Percentiles rank a stretch among this genome's conserved stretches.
These are phyloP conservation scores for Temnothorax unifasciatus DNA, from an alignment of 2,888 invertebrate species.

Conservation along the genomic window DNA sequence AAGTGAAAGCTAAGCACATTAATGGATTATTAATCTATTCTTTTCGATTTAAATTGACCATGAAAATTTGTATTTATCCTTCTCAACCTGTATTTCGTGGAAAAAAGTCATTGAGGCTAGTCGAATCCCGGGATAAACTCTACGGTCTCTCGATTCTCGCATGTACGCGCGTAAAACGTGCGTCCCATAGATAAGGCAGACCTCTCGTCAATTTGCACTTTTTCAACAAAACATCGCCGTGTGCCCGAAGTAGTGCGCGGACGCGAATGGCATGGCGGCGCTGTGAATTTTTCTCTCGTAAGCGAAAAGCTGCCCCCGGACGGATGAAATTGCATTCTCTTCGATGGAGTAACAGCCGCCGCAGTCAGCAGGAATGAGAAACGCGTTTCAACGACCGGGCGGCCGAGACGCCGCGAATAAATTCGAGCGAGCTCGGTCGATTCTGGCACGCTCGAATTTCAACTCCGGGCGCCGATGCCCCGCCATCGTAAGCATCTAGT, in stretches of 20 bases:
- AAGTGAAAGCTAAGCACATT: not conserved
- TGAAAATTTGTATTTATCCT: not conserved
- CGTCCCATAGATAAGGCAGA: conserved; percentile 39
- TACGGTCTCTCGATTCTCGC: not conserved
- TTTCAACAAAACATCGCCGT: conserved; percentile 54
- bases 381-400: conserved; percentile 45
- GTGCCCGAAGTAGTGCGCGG: conserved; percentile 9
- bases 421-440: conserved; percentile 47
- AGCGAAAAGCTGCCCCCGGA: conserved; percentile 53
- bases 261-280: conserved; percentile 1
- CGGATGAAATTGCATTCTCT: conserved; percentile 64
- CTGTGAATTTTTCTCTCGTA: conserved; percentile 56
- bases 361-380: conserved; percentile 60
- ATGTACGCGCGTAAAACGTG: conserved; percentile 16
- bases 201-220: conserved; percentile 60
- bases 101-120: conserved; percentile 1
- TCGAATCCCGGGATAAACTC: conserved; percentile 22
- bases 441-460: conserved; percentile 53
- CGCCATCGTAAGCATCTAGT: conserved; percentile 51
- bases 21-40: not conserved
- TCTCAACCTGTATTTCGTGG: not conserved
- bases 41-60: conserved; percentile 3
- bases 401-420: conserved; percentile 51
- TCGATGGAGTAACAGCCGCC: conserved; percentile 56
- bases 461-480: conserved; percentile 31